Conservation (phyloP, 35 echinoderm and acorn worm species). For the Ophiothrix spiculata region DNA sequence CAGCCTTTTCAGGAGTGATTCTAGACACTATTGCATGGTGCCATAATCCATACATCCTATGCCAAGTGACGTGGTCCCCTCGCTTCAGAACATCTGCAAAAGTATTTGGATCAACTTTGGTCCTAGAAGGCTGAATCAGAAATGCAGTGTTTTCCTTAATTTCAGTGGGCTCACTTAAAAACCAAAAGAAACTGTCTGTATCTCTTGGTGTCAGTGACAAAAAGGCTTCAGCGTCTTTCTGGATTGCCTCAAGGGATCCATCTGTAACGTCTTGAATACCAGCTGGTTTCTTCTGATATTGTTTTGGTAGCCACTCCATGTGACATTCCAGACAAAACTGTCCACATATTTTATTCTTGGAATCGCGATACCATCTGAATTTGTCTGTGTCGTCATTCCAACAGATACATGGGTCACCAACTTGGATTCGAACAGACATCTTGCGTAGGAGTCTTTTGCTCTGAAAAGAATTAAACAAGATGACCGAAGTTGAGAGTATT, state of each 20-base stretch:
- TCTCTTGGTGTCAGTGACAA: too few species aligned
- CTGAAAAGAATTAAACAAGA: too few species aligned
- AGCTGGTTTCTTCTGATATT: too few species aligned
- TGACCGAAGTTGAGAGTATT: too few species aligned
- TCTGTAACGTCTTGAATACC: background rate
- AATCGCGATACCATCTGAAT: background rate
- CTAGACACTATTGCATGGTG: conserved; percentile 47
- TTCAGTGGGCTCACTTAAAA: background rate
- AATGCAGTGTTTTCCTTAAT: background rate
- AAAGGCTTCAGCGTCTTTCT: too few species aligned
- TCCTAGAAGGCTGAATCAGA: background rate
- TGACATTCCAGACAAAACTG: background rate
- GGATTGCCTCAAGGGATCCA: background rate
- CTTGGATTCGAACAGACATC: background rate
- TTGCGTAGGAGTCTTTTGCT: too few species aligned
- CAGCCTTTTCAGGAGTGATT: background rate
- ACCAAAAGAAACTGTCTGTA: background rate
- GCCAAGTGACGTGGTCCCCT: conserved; percentile 57
- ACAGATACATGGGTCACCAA: background rate
- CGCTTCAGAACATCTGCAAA: background rate
- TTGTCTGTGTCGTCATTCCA: conserved; percentile 11
- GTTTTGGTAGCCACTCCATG: background rate
- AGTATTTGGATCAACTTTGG: background rate
- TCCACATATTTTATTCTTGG: background rate
- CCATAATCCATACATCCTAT: conserved; percentile 26